These are phyloP conservation scores for Chamaetylas fuelleborni DNA, from an alignment of 2,113 vertebrate species.

Conservation along the genomic window DNA sequence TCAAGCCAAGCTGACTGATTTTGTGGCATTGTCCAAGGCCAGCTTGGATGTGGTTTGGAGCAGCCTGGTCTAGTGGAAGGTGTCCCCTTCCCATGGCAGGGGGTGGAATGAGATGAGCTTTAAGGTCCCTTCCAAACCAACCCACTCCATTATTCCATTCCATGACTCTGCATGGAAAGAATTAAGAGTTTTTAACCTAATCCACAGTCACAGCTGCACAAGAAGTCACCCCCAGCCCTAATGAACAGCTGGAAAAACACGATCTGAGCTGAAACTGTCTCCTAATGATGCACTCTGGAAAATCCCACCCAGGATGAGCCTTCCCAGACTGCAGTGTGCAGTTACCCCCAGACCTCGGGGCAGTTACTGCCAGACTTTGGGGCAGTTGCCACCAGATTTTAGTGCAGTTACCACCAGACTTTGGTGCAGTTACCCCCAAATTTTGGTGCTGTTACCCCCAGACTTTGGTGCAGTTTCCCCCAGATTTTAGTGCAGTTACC, in stretches of 20 bases:
- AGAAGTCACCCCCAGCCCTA: not conserved
- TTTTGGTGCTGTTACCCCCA: not conserved
- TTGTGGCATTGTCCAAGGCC: not conserved
- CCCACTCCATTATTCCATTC: not conserved
- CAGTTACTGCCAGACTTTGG: not conserved
- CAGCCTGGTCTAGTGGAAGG: not conserved
- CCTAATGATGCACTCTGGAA: rapidly evolving
- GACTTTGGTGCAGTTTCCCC: not conserved
- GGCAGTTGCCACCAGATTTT: rapidly evolving
- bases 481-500: rapidly evolving
- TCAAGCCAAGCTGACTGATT: not conserved
- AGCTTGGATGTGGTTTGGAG: not conserved
- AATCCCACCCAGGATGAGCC: not conserved
- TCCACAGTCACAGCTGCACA: rapidly evolving
- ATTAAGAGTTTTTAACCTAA: not conserved
- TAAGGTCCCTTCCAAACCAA: not conserved
- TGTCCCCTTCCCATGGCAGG: not conserved
- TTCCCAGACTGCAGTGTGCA: not conserved
- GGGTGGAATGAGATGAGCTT: not conserved
- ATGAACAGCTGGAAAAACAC: not conserved
- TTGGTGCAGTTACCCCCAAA: not conserved
- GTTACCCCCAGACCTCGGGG: rapidly evolving
- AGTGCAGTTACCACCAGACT: not conserved
- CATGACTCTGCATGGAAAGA: not conserved
- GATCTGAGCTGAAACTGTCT: rapidly evolving